phyloP scores from a whole-genome alignment of 2,888 invertebrate genomes.

The Clistopyga incitator region DNA sequence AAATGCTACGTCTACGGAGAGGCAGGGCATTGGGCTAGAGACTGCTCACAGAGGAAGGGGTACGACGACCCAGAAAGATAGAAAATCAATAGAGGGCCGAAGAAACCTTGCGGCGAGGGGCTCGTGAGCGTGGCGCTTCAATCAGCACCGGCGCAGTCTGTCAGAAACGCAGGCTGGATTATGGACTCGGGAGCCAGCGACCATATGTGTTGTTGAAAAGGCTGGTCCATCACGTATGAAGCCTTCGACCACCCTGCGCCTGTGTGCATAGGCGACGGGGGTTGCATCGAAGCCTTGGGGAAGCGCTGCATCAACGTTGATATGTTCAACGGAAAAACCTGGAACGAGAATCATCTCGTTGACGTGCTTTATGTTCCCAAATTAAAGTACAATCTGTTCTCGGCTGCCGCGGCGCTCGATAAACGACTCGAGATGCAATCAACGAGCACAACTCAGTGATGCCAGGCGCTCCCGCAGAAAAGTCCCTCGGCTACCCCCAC shows the following conservation, averaged over 20 bases:
- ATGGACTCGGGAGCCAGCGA: constrained; percentile 66
- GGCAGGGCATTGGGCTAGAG: constrained; percentile 55
- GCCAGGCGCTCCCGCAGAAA: too few species aligned
- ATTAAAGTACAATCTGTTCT: too few species aligned
- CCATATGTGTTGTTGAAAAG: constrained; percentile 61
- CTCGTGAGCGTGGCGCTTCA: constrained; percentile 19
- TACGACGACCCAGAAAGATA: background rate
- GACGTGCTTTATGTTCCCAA: constrained; percentile 24
- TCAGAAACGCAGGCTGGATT: constrained; percentile 28
- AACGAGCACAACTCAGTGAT: too few species aligned
- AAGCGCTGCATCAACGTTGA: constrained; percentile 64
- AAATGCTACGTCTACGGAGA: constrained; percentile 64
- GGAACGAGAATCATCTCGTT: constrained; percentile 60
- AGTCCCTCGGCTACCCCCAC: too few species aligned
- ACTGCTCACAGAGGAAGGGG: constrained; percentile 18
- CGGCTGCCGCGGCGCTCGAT: too few species aligned
- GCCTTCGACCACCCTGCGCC: background rate
- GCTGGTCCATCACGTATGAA: constrained; percentile 56
- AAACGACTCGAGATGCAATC: too few species aligned
- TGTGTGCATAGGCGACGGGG: constrained; percentile 64
- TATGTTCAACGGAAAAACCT: constrained; percentile 63
- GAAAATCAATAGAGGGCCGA: background rate
- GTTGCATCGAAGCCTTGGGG: constrained; percentile 55
- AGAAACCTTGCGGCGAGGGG: constrained; percentile 15
- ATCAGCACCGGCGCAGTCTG: constrained; percentile 3